These are phyloP conservation scores for Epistrophella euchroma DNA, from an alignment of 2,888 invertebrate genomes.

Conservation along the genomic window DNA sequence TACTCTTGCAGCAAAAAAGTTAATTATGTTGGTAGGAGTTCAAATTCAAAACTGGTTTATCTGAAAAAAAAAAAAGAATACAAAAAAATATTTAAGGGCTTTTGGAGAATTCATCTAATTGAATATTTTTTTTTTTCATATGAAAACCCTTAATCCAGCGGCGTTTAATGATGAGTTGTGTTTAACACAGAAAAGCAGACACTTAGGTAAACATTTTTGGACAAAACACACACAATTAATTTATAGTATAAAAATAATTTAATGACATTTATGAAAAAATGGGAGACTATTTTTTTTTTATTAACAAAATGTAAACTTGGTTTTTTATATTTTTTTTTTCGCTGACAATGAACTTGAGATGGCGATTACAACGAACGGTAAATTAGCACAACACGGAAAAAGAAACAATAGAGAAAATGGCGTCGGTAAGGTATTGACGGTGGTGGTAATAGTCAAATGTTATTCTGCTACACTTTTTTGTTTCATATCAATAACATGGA, in stretches of 20 bases:
- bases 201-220: conserved; percentile 16
- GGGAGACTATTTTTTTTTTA: conserved; percentile 25
- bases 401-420: conserved; percentile 51
- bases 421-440: conserved; percentile 44
- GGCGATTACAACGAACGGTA: conserved; percentile 33
- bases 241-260: conserved; percentile 11
- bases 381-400: conserved; percentile 7
- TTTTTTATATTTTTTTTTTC: not conserved
- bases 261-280: conserved; percentile 28
- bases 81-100: conserved; percentile 47
- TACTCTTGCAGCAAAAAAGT: conserved; percentile 32
- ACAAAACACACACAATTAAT: conserved; percentile 42
- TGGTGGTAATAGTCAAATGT: conserved; percentile 20
- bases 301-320: not conserved
- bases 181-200: conserved; percentile 59
- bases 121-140: conserved; percentile 22
- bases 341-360: conserved; percentile 61
- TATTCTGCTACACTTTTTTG: conserved; percentile 36
- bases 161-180: conserved; percentile 50
- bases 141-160: conserved; percentile 70
- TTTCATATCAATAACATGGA: conserved; percentile 35
- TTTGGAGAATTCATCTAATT: conserved; percentile 42
- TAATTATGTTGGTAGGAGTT: conserved; percentile 22
- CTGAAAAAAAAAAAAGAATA: conserved; percentile 69
- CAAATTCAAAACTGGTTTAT: conserved; percentile 69